Evolutionary conservation across 2,888 invertebrate species (phyloP).

Genomic region (Spisula subtruncata): DNA sequence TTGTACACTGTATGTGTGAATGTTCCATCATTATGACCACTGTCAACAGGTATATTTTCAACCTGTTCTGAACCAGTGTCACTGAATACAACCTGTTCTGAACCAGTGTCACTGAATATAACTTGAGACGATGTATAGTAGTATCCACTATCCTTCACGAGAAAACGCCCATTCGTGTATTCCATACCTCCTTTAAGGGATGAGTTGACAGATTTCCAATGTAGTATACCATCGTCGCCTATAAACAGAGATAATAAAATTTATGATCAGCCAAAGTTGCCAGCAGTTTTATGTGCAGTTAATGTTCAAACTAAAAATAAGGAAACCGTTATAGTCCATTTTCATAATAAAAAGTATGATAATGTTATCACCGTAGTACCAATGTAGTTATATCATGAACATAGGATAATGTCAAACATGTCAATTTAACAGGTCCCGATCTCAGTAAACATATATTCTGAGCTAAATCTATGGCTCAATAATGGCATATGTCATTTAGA

Average conservation of each 20-base stretch:
- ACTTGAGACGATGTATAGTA: slow-evolving; percentile 24
- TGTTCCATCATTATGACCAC: not conserved
- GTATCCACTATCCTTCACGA: not conserved
- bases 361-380: too few species aligned
- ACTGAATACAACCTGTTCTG: not conserved
- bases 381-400: too few species aligned
- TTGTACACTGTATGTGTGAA: not conserved
- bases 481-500: too few species aligned
- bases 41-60: too few species aligned
- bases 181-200: slow-evolving; percentile 16
- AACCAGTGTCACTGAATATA: not conserved
- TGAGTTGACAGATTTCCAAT: not conserved
- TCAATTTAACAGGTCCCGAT: too few species aligned
- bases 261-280: too few species aligned
- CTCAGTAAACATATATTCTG: too few species aligned
- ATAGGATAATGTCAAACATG: too few species aligned
- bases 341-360: too few species aligned
- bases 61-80: not conserved
- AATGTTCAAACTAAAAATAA: not conserved
- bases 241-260: not conserved
- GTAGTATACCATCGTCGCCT: not conserved
- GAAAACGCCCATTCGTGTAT: not conserved
- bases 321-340: too few species aligned
- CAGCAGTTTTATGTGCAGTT: not conserved
- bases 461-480: too few species aligned